These are phyloP conservation scores for Zaprionus lachaisei DNA, from an alignment of 1,140 invertebrate genomes.

Conservation along the genomic window DNA sequence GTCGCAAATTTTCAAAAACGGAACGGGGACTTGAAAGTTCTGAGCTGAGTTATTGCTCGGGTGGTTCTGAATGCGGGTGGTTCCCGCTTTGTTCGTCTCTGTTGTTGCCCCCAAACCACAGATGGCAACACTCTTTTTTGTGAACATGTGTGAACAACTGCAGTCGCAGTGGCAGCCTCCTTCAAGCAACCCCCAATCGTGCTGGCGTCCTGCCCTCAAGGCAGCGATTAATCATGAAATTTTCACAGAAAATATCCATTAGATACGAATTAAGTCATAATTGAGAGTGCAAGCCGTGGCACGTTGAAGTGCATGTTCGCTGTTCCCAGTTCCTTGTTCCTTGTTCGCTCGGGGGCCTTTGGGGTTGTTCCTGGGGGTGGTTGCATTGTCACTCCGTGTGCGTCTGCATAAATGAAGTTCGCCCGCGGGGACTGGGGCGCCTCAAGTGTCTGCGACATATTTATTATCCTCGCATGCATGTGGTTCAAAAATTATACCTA, in stretches of 20 bases:
- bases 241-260: slow-evolving; percentile 83
- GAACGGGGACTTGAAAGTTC: slow-evolving; percentile 45
- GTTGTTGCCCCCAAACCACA: slow-evolving; percentile 48
- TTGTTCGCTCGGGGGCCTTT: slow-evolving; percentile 14
- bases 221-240: slow-evolving; percentile 80
- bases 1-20: slow-evolving; percentile 60
- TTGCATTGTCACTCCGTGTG: slow-evolving; percentile 37
- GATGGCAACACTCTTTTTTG: slow-evolving; percentile 51
- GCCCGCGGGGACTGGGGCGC: slow-evolving; percentile 31
- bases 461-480: slow-evolving; percentile 64
- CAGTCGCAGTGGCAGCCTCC: slow-evolving; percentile 31
- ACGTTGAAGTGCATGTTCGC: slow-evolving; percentile 65
- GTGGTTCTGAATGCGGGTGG: slow-evolving; percentile 9
- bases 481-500: slow-evolving; percentile 45
- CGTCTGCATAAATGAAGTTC: slow-evolving; percentile 55
- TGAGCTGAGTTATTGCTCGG: slow-evolving; percentile 63
- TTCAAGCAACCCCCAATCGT: slow-evolving; percentile 31
- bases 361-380: slow-evolving; percentile 32
- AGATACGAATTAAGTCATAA: slow-evolving; percentile 84
- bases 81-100: slow-evolving; percentile 43
- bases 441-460: slow-evolving; percentile 78
- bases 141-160: slow-evolving; percentile 81
- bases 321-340: too few species aligned
- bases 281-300: slow-evolving; percentile 73
- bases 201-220: slow-evolving; percentile 46